Evolutionary conservation across 35 echinoderm and acorn worm genomes (phyloP).

Genomic region (Chiridota heheva): DNA sequence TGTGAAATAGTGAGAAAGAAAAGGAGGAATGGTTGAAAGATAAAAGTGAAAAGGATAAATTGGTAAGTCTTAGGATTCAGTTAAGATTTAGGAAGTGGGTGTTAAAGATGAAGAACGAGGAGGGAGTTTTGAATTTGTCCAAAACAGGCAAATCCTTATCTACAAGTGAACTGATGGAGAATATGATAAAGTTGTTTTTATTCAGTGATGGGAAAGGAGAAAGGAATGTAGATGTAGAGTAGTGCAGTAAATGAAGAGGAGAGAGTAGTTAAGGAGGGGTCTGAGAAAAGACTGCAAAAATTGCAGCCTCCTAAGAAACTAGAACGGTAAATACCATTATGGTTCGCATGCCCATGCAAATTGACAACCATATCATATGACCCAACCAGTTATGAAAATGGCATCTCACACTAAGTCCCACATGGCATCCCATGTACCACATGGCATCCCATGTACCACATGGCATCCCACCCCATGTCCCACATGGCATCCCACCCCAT

Average conservation of each 20-base stretch:
- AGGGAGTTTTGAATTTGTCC: slow-evolving; percentile 37
- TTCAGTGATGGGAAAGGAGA: too few relatives aligned
- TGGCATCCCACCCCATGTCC: too few relatives aligned
- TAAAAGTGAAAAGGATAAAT: not conserved
- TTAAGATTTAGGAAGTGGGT: slow-evolving; percentile 28
- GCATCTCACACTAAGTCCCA: too few relatives aligned
- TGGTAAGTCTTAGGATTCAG: not conserved
- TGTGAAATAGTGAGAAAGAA: not conserved
- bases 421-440: too few relatives aligned
- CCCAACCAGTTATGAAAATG: too few relatives aligned
- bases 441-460: too few relatives aligned
- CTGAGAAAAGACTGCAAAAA: too few relatives aligned
- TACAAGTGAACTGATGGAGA: not conserved
- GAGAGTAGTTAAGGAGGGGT: too few relatives aligned
- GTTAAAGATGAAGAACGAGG: slow-evolving; percentile 10
- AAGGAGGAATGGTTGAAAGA: slow-evolving; percentile 9
- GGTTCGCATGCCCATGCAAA: too few relatives aligned
- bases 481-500: too few relatives aligned
- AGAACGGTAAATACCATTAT: too few relatives aligned
- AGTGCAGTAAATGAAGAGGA: not conserved
- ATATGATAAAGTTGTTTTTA: not conserved
- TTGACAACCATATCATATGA: too few relatives aligned
- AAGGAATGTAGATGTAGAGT: not conserved
- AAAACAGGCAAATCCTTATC: not conserved
- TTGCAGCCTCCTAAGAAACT: not conserved